Percentiles rank a stretch among this genome's conserved stretches.
phyloP scores from a whole-genome alignment of 2,888 invertebrate genomes.

The Lithophane semibrunnea region DNA sequence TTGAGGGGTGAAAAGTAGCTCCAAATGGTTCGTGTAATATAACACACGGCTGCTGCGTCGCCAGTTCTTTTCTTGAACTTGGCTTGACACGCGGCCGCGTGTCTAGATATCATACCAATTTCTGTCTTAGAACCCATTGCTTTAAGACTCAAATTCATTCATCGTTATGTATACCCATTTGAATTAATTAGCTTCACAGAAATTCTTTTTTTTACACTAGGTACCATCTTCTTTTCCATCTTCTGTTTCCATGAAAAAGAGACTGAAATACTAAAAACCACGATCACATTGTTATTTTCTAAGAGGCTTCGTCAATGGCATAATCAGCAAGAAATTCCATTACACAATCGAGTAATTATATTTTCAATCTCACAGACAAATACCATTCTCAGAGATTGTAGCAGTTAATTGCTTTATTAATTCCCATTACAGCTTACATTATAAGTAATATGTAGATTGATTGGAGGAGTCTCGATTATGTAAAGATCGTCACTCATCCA shows the following conservation, averaged over 20 bases:
- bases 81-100: no score
- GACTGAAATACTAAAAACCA: no score
- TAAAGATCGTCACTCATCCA: no score
- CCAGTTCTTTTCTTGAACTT: no score
- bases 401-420: constrained; percentile 23
- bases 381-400: constrained; percentile 26
- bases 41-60: no score
- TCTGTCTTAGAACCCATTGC: neutral
- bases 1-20: no score
- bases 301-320: neutral
- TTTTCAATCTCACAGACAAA: neutral
- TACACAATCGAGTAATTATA: neutral
- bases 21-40: no score
- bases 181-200: neutral
- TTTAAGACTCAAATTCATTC: no score
- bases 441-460: constrained; percentile 10
- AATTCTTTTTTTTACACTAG: neutral
- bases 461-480: no score
- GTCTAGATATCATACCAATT: no score
- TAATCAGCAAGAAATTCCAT: neutral
- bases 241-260: no score
- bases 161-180: neutral
- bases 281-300: neutral
- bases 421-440: constrained; percentile 26
- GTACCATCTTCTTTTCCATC: neutral